These are phyloP conservation scores for Danaus plexippus DNA, from an alignment of 1,140 invertebrate species.

Conservation along the genomic window DNA sequence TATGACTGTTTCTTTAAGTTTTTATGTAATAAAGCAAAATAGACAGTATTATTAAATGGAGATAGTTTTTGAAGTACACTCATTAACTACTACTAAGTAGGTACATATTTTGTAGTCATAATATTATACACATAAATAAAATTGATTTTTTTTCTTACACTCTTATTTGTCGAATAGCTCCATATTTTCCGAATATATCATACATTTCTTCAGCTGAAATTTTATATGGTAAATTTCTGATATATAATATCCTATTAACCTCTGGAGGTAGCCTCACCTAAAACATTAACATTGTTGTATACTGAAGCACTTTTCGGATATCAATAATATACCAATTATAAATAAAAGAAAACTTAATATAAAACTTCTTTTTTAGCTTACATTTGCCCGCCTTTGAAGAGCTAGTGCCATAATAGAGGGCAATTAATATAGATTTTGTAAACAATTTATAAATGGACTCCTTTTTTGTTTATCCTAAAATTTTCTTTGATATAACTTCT, in stretches of 20 bases:
- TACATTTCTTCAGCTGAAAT: constrained; percentile 99
- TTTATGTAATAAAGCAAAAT: not conserved
- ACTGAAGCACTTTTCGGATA: not conserved
- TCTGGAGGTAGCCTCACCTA: constrained; percentile 97
- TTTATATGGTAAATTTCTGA: constrained; percentile 98
- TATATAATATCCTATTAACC: constrained; percentile 97
- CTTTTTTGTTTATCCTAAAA: no score
- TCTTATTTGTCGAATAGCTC: constrained; percentile 97
- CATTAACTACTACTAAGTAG: no score
- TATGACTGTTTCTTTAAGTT: not conserved
- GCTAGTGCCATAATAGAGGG: constrained; percentile 47
- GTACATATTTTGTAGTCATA: not conserved
- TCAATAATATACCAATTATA: constrained; percentile 1
- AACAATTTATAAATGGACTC: no score
- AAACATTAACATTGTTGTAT: constrained; percentile 29
- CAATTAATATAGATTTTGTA: no score
- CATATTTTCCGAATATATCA: constrained; percentile 99
- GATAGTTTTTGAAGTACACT: no score
- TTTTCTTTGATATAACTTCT: no score
- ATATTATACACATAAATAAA: not conserved
- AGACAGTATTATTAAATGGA: no score
- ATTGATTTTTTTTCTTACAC: constrained; percentile 81
- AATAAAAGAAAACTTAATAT: constrained; percentile 6
- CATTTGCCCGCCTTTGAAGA: constrained; percentile 56
- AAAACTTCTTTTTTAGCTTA: constrained; percentile 26